These are phyloP conservation scores for Phalacrocorax aristotelis DNA, from an alignment of 2,113 vertebrate species.

Conservation along the genomic window DNA sequence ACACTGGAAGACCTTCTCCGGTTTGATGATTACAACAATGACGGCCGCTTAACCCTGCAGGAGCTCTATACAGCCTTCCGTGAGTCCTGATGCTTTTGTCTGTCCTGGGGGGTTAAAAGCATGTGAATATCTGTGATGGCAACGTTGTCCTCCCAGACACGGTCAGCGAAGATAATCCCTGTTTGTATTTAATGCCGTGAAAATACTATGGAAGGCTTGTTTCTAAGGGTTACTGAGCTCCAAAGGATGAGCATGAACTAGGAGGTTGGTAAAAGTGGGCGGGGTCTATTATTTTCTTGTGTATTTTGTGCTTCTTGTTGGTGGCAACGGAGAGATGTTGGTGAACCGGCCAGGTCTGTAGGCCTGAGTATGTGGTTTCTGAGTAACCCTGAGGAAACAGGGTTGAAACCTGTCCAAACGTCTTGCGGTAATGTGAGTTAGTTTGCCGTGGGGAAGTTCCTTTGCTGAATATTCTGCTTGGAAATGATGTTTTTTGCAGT, in stretches of 20 bases:
- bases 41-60: conserved; percentile 82
- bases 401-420: neutral
- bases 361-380: neutral
- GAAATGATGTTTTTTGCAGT: neutral
- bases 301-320: neutral
- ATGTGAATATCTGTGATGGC: neutral
- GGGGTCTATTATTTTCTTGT: neutral
- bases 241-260: neutral
- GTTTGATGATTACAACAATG: conserved; percentile 92
- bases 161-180: neutral
- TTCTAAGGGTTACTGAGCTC: neutral
- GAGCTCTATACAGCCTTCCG: conserved; percentile 95
- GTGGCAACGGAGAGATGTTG: neutral
- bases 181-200: neutral
- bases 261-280: neutral
- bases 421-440: neutral
- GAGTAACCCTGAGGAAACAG: neutral
- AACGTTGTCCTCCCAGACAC: rapidly evolving
- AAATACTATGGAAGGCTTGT: neutral
- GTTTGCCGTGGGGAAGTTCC: neutral
- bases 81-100: conserved; percentile 74
- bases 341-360: neutral
- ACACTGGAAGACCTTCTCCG: conserved; percentile 87
- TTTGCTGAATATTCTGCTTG: neutral
- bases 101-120: neutral